Conservation (phyloP, 2,888 invertebrate genomes). For the Callosobruchus maculatus region DNA sequence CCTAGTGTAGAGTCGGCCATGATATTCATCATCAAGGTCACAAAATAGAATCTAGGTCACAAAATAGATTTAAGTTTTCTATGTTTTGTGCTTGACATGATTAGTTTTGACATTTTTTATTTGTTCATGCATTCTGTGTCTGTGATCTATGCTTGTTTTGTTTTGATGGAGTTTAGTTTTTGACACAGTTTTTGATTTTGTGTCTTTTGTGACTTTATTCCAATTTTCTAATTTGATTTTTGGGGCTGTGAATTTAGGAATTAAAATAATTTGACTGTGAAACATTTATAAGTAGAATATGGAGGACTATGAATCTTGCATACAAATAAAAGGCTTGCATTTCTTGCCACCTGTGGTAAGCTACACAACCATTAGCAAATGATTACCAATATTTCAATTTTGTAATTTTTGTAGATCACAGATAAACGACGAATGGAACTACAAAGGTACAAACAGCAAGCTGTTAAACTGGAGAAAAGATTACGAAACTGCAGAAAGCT, state of each 20-base stretch:
- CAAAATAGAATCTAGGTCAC: too few relatives aligned
- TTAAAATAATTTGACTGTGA: neutral
- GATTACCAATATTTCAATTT: neutral
- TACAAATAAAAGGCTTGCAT: conserved; percentile 69
- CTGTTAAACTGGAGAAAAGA: conserved; percentile 62
- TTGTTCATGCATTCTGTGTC: too few relatives aligned
- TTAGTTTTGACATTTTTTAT: too few relatives aligned
- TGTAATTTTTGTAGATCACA: conserved; percentile 57
- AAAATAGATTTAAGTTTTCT: too few relatives aligned
- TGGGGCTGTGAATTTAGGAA: neutral
- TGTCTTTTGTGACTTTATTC: too few relatives aligned
- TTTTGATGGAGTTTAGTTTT: too few relatives aligned
- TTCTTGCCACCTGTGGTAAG: conserved; percentile 75
- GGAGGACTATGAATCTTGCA: conserved; percentile 59
- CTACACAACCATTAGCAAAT: conserved; percentile 19
- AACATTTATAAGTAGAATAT: neutral
- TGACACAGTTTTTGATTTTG: too few relatives aligned
- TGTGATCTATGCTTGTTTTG: too few relatives aligned
- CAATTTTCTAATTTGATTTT: neutral
- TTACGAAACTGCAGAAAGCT: conserved; percentile 50
- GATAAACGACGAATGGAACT: conserved; percentile 62
- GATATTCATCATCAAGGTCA: too few relatives aligned
- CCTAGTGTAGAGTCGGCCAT: too few relatives aligned
- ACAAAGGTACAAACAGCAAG: conserved; percentile 63
- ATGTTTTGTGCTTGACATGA: too few relatives aligned